Base-by-base conservation (phyloP, 1,140 invertebrate species). In the Brevipalpus yothersi region DNA sequence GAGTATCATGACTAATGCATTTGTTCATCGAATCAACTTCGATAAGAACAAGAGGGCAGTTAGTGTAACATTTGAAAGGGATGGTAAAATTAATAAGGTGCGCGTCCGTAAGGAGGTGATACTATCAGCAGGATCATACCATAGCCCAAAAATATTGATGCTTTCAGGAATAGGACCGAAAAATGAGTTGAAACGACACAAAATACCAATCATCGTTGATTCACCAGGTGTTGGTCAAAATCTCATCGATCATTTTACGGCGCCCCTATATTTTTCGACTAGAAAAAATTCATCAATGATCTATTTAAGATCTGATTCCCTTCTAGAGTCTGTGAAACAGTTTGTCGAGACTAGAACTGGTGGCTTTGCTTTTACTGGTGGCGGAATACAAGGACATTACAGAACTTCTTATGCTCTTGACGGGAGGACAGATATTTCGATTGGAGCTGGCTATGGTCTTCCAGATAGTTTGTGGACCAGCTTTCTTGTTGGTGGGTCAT, bases 141-240 rank as follows among this genome's bases (percentile, higher is more conserved):
- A 89, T 67, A 86, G 87, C 0, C 84, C 90, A 0, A 88, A 94
- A 65, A 65, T 95, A 0, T 69, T 95, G 8, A 89, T 93, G 84
- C 70, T 93, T 0, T 89, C 86, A 4, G 91, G 90, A 0, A 77
- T 92, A 1, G 89, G 88, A 0, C 86, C 86, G 0, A 19, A n/a
- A n/a, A 39, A 31, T 17, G 41, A 63, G 10, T 40, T 63, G n/a
- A 15, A 58, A 19, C 15, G 21, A 9, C 55, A 58, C 2, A 54
- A 62, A 56, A 72, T 74, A 41, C 69, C 69, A 23, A 64, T 72
- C 10, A 65, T 71, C 9, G 63, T 63, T 8, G 63, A 74, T 64
- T 54, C 73, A 31, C 72, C 72, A 41, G 49, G 49, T 19, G 72
- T 75, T 12, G 73, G 73, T 1, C 62, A 67, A 55, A 74, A 74